Percentiles rank a stretch among this genome's conserved stretches.
Evolutionary conservation across 2,888 invertebrate genomes (phyloP).

Genomic region (Tachina lurida): DNA sequence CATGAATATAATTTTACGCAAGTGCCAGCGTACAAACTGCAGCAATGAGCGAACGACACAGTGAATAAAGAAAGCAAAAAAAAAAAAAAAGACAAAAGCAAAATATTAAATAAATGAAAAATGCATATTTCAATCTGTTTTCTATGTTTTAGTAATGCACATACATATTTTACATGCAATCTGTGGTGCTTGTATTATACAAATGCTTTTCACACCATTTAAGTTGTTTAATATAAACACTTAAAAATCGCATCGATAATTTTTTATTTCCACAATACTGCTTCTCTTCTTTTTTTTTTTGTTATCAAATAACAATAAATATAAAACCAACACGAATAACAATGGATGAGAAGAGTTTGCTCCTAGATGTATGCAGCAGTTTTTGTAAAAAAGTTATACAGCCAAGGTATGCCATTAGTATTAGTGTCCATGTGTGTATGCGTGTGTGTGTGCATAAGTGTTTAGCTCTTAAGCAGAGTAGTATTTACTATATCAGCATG

Average conservation of each 20-base stretch:
- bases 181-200: not conserved
- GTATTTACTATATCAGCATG: conserved; percentile 16
- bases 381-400: not conserved
- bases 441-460: not conserved
- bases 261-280: conserved; percentile 25
- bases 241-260: conserved; percentile 59
- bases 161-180: not conserved
- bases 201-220: conserved; percentile 69
- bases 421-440: not conserved
- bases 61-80: not conserved
- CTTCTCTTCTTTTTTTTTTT: not conserved
- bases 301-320: conserved; percentile 41
- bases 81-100: not conserved
- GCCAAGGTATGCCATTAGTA: not conserved
- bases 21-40: not conserved
- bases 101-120: conserved; percentile 29
- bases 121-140: conserved; percentile 47
- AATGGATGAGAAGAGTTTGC: conserved; percentile 29
- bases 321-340: conserved; percentile 48
- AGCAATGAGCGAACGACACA: not conserved
- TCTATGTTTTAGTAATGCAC: conserved; percentile 32
- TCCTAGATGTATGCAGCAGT: conserved; percentile 23
- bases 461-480: conserved; percentile 30
- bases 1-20: conserved; percentile 47
- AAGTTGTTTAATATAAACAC: conserved; percentile 54